Base-by-base conservation (phyloP, 2,888 invertebrate species). In the Andrena flavipes region DNA sequence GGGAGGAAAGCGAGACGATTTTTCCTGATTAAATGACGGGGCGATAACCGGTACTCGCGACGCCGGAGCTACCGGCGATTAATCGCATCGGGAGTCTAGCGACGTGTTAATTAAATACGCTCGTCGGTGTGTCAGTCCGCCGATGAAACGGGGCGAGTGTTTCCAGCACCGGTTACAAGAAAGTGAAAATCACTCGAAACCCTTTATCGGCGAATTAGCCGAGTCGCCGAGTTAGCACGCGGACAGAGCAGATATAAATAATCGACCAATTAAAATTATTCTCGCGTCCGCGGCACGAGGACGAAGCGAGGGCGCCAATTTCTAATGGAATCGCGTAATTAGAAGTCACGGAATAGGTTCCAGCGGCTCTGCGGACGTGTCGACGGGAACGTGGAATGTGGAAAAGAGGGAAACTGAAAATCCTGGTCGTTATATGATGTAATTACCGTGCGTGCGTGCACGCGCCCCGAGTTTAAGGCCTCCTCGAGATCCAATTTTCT, bases 401-500 rank as follows among this genome's bases (percentile, higher is more conserved):
- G 26, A 20, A 42, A 16, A 16, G 20, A 6, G 20, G 54, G 13
- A 13, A 23, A 29, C 16, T 26, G 33, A 16, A 70, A 69, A 29
- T 63, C 26, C 13, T 62, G 68, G 77, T 84, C 68, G 77, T 77
- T 75, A 65, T n/a, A 71, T 20, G 48, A 70, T 70, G 81, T 82
- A 76, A 82, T 82, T 80, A 69, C 63, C 33, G 35, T 13, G 64
- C 70, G 30, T 51, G 33, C 62, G 33, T 7, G 62, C 63, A 74
- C 70, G 33, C 42, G 42, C 42, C 1, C 0, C 13, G 42, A 13
- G 16, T 76, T 67, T 74, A 73, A 79, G 70, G 26, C 69, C 59
- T 3, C 26, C 68, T 69, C 20, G 65, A 69, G 73, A 71, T 82
- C 51, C 71, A 86, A 86, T 84, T 86, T 84, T 74, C 72, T 35